Conservation (phyloP, 2,113 vertebrate species). For the Calonectris borealis region DNA sequence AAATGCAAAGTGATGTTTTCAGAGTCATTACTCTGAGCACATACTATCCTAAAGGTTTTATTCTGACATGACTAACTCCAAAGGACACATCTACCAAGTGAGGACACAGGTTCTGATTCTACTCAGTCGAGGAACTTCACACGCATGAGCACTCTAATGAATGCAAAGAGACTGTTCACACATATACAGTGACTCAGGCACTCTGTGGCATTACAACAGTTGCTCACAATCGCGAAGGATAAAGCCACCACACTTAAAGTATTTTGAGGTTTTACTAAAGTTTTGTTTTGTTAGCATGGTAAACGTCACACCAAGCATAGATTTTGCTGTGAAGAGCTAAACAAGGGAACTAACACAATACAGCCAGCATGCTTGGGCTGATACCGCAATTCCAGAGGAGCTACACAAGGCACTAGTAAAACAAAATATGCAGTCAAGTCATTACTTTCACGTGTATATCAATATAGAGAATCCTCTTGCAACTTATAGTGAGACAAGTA, state of each 20-base stretch:
- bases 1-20: neutral
- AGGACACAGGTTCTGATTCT: neutral
- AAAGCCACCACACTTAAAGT: neutral
- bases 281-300: neutral
- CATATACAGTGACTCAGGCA: neutral
- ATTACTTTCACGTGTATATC: neutral
- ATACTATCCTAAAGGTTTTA: neutral
- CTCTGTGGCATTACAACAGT: neutral
- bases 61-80: neutral
- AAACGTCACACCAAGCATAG: neutral
- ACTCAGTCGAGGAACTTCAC: neutral
- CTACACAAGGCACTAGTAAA: neutral
- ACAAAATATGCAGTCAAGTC: neutral
- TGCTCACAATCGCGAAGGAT: rapidly evolving
- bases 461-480: neutral
- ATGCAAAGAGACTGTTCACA: neutral
- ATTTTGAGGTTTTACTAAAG: neutral
- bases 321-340: neutral
- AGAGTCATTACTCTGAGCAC: neutral
- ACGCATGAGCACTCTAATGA: neutral
- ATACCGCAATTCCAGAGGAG: neutral
- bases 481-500: neutral
- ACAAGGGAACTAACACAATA: neutral
- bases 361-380: neutral
- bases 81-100: neutral